Conservation (phyloP, 2,888 invertebrate species). For the Hofmannophila pseudospretella region DNA sequence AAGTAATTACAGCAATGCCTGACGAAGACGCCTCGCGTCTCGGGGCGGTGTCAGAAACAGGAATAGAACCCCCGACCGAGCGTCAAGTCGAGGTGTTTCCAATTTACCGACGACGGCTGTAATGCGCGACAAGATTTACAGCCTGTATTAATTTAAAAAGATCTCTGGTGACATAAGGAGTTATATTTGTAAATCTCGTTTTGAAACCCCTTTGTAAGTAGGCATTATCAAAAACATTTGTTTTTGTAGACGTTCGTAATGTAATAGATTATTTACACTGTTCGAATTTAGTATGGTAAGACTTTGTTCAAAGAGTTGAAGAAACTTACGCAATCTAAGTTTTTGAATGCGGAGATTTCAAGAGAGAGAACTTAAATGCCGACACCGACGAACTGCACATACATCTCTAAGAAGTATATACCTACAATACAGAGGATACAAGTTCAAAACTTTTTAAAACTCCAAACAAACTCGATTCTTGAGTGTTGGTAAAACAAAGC, state of each 20-base stretch:
- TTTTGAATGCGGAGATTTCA: neutral
- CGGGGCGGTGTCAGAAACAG: slow-evolving; percentile 60
- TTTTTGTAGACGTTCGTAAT: neutral
- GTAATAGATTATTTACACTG: too few relatives aligned
- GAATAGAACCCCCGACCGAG: slow-evolving; percentile 59
- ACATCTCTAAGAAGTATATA: neutral
- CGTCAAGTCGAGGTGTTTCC: slow-evolving; percentile 57
- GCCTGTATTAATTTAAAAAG: slow-evolving; percentile 64
- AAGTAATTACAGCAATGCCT: slow-evolving; percentile 65
- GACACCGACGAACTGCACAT: too few relatives aligned
- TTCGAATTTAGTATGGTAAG: neutral
- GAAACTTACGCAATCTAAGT: slow-evolving; percentile 1
- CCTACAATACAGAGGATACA: neutral
- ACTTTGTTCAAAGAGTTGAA: neutral
- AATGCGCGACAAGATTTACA: slow-evolving; percentile 63
- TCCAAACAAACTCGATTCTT: neutral
- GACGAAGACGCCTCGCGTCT: slow-evolving; percentile 54
- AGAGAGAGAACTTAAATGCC: neutral
- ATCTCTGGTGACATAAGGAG: slow-evolving; percentile 52
- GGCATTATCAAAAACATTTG: neutral
- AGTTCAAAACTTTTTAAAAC: too few relatives aligned
- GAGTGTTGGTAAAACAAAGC: slow-evolving; percentile 7
- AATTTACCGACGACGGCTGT: slow-evolving; percentile 53
- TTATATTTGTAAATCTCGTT: slow-evolving; percentile 34
- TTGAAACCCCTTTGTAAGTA: neutral